Conservation (phyloP, 2,797 vertebrate genomes). For the Smutsia temminckii region DNA sequence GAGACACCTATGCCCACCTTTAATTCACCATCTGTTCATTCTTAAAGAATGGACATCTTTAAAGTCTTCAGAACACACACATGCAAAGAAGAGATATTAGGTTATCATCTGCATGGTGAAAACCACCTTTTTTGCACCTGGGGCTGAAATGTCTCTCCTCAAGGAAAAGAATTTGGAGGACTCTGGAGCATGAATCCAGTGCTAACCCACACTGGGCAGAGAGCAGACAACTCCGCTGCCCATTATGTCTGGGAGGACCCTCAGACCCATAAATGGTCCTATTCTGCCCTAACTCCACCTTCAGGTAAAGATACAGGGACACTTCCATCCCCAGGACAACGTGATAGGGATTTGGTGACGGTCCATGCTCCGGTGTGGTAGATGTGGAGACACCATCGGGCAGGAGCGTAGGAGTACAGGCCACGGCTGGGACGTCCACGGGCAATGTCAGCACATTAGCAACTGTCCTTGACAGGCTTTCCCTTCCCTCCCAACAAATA, state of each 20-base stretch:
- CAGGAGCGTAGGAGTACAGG: background rate
- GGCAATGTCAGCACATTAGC: background rate
- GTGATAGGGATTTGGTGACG: background rate
- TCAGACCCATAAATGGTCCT: background rate
- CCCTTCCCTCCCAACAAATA: background rate
- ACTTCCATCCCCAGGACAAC: background rate
- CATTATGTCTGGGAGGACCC: rapidly evolving
- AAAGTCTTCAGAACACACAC: background rate
- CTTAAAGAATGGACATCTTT: background rate
- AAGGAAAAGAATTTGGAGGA: background rate
- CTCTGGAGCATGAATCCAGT: background rate
- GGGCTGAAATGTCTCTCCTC: background rate
- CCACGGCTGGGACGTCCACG: background rate
- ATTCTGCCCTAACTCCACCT: background rate
- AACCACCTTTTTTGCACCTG: background rate
- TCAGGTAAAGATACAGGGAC: background rate
- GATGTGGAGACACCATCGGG: background rate
- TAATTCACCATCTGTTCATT: background rate
- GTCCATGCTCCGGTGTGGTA: background rate
- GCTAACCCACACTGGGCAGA: background rate
- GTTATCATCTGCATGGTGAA: background rate
- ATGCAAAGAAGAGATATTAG: background rate
- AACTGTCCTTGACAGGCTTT: background rate
- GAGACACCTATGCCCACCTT: background rate
- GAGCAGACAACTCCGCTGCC: background rate